Conservation (phyloP, 2,113 vertebrate genomes). For the Choloepus hoffmanni region DNA sequence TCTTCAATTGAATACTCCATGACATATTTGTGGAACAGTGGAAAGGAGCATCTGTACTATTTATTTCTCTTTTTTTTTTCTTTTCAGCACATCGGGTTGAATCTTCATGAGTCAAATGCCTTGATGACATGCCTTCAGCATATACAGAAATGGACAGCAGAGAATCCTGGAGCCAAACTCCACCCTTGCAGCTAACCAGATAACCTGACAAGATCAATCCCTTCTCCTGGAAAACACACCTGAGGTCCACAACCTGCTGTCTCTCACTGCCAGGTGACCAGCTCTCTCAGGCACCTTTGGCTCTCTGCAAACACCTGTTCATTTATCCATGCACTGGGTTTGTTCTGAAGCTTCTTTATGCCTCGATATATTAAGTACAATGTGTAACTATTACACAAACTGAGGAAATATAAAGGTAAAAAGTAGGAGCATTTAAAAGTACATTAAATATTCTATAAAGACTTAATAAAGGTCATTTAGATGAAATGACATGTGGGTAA, state of each 20-base stretch:
- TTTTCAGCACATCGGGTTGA: background rate
- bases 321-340: fast-evolving
- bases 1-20: background rate
- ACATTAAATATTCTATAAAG: slow-evolving; percentile 14
- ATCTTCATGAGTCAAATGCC: background rate
- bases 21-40: fast-evolving
- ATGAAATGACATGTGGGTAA: background rate
- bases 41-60: background rate
- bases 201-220: background rate
- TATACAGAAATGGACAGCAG: no score
- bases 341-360: background rate
- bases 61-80: background rate
- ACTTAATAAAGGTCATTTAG: background rate
- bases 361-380: background rate
- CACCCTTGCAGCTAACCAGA: background rate
- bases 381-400: background rate
- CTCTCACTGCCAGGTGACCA: background rate
- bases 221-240: background rate
- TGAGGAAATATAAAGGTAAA: background rate
- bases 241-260: background rate
- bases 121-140: background rate
- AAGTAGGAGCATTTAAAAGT: background rate
- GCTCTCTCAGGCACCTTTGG: no score
- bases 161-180: background rate
- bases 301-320: background rate